These are phyloP conservation scores for Nycticebus coucang DNA, from an alignment of 2,113 vertebrate species.

Conservation along the genomic window DNA sequence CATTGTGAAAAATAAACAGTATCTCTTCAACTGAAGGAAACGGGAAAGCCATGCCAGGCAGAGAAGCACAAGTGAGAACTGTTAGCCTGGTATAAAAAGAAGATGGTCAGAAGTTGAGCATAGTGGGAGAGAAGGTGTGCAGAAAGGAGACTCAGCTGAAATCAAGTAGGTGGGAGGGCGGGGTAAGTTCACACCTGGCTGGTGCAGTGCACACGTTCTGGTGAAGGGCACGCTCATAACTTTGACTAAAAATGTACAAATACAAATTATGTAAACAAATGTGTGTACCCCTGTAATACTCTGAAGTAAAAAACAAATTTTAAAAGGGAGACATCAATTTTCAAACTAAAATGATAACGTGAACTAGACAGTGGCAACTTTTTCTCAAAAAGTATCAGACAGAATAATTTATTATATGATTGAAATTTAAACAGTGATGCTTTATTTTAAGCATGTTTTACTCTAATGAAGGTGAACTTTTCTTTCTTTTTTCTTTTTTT, in stretches of 20 bases:
- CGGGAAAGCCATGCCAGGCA: not conserved
- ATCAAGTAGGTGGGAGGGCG: too few species aligned
- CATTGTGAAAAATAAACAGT: not conserved
- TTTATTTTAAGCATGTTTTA: not conserved
- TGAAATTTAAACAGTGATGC: not conserved
- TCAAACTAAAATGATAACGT: conserved; percentile 1
- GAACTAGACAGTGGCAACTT: not conserved
- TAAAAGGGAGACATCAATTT: not conserved
- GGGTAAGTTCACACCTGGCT: too few species aligned
- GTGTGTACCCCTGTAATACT: too few species aligned
- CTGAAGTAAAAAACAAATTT: too few species aligned
- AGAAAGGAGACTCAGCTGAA: not conserved
- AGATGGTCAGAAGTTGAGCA: not conserved
- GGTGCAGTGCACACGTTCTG: too few species aligned
- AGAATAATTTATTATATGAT: not conserved
- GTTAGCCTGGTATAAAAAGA: not conserved
- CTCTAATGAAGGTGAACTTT: not conserved
- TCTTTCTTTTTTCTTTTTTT: not conserved
- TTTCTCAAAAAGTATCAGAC: not conserved
- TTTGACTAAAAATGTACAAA: too few species aligned
- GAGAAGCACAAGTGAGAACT: not conserved
- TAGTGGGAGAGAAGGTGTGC: not conserved
- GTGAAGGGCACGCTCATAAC: too few species aligned
- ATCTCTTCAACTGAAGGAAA: not conserved
- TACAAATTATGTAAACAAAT: too few species aligned